These are phyloP conservation scores for Acrocyrtus sp. DNA, from an alignment of 2,888 invertebrate species.

Conservation along the genomic window DNA sequence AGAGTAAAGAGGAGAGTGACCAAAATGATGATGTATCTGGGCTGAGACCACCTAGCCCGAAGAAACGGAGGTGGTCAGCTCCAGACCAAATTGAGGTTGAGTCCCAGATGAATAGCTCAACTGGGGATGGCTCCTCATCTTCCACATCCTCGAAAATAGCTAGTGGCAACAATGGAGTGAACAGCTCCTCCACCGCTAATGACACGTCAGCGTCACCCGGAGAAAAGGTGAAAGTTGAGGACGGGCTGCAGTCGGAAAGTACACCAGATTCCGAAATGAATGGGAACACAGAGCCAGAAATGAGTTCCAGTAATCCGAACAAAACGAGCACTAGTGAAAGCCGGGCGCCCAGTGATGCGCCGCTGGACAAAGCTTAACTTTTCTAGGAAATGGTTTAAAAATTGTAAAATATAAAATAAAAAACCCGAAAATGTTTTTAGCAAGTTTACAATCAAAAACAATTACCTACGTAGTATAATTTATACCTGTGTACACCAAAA, in stretches of 20 bases:
- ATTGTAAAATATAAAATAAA: too few species aligned
- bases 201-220: too few species aligned
- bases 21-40: constrained; percentile 4
- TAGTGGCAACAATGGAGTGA: background rate
- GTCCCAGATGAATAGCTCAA: background rate
- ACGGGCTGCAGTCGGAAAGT: too few species aligned
- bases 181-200: constrained; percentile 2
- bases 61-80: constrained; percentile 72
- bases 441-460: too few species aligned
- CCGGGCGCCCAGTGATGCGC: too few species aligned
- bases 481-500: too few species aligned
- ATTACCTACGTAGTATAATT: too few species aligned
- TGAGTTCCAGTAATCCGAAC: too few species aligned
- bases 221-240: too few species aligned
- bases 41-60: constrained; percentile 58
- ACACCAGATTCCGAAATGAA: background rate
- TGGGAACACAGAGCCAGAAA: background rate
- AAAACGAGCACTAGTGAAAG: too few species aligned
- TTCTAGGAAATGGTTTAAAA: too few species aligned
- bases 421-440: too few species aligned
- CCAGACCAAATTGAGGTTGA: constrained; percentile 66
- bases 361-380: constrained; percentile 27
- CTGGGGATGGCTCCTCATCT: background rate
- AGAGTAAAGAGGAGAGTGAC: background rate
- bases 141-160: background rate